These are phyloP conservation scores for Scortum barcoo DNA, from an alignment of 2,113 vertebrate species.

Conservation along the genomic window DNA sequence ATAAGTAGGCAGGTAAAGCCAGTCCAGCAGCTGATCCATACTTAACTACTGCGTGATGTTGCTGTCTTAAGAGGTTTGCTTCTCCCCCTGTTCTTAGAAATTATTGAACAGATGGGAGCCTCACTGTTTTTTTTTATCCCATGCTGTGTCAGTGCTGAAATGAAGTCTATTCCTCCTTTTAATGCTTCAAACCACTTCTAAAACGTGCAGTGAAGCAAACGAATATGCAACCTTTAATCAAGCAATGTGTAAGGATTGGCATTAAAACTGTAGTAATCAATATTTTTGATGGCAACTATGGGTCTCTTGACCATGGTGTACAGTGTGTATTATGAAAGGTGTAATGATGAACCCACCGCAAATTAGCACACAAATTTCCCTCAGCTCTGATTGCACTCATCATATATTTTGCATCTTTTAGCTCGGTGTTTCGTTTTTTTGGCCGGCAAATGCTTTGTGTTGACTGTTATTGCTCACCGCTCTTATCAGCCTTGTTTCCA, in stretches of 20 bases:
- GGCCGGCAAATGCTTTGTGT: too few species aligned
- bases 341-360: background rate
- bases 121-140: slow-evolving; percentile 24
- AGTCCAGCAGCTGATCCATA: background rate
- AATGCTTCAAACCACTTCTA: background rate
- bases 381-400: background rate
- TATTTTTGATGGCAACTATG: background rate
- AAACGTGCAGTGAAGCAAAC: background rate
- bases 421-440: background rate
- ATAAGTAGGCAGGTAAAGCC: background rate
- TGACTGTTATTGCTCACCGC: background rate
- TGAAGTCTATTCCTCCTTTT: background rate
- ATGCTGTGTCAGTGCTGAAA: slow-evolving; percentile 20
- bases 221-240: background rate
- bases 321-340: background rate
- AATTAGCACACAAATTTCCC: background rate
- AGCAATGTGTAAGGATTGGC: background rate
- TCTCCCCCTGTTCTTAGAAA: slow-evolving; percentile 26
- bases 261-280: background rate
- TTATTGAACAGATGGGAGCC: slow-evolving; percentile 43
- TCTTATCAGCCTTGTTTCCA: background rate
- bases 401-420: background rate
- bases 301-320: background rate
- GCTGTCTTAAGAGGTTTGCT: slow-evolving; percentile 27
- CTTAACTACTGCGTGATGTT: background rate